These are phyloP conservation scores for Zaprionus capensis DNA, from an alignment of 1,140 invertebrate species.

Conservation along the genomic window DNA sequence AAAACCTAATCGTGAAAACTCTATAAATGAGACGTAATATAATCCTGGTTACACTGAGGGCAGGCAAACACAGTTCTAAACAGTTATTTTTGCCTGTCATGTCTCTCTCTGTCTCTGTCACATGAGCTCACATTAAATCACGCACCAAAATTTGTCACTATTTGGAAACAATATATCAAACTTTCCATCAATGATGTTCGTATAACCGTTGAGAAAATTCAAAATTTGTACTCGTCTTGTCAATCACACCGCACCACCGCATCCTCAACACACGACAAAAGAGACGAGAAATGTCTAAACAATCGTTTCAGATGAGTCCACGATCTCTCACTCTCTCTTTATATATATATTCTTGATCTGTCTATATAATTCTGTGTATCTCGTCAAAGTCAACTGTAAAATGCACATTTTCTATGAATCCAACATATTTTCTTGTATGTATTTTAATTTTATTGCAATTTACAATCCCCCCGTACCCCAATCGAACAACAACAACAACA, in stretches of 20 bases:
- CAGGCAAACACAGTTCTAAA: conserved; percentile 15
- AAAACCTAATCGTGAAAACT: conserved; percentile 48
- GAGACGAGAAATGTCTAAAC: neutral
- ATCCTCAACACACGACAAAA: conserved; percentile 6
- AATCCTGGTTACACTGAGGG: neutral
- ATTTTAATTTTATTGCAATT: conserved; percentile 69
- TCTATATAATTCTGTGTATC: conserved; percentile 22
- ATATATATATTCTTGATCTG: neutral
- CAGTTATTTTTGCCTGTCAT: conserved; percentile 16
- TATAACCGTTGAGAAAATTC: conserved; percentile 36
- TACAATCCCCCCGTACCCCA: conserved; percentile 43
- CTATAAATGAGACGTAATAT: conserved; percentile 52
- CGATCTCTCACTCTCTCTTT: conserved; percentile 51
- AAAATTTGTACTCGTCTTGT: conserved; percentile 10
- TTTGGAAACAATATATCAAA: conserved; percentile 10
- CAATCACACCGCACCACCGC: conserved; percentile 25
- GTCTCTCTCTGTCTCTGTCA: neutral
- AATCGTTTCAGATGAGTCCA: conserved; percentile 13
- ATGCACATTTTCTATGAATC: conserved; percentile 48
- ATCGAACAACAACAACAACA: conserved; percentile 22
- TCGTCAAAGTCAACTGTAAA: conserved; percentile 30
- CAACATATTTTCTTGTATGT: conserved; percentile 54
- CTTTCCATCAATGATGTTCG: conserved; percentile 34
- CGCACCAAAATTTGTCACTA: conserved; percentile 7
- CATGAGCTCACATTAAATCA: conserved; percentile 7